Percentiles rank a stretch among this genome's conserved stretches.
Conservation (phyloP, 2,888 invertebrate genomes). For the Arctia plantaginis region DNA sequence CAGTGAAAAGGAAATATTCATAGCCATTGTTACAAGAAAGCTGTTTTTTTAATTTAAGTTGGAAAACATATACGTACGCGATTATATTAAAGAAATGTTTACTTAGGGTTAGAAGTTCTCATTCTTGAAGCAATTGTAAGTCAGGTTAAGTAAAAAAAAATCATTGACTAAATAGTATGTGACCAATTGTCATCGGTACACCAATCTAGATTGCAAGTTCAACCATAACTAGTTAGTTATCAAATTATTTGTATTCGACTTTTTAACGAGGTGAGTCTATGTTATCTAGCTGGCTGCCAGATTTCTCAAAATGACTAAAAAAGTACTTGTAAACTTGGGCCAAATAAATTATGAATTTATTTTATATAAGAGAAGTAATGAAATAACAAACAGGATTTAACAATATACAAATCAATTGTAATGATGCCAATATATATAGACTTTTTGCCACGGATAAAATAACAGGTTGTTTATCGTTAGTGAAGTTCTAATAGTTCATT, state of each 20-base stretch:
- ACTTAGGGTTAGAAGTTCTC: not conserved
- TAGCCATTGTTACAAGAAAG: slow-evolving; percentile 14
- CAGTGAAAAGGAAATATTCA: slow-evolving; percentile 18
- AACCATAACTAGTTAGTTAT: no score
- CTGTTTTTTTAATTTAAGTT: slow-evolving; percentile 8
- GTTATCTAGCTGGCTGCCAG: no score
- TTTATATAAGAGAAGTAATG: no score
- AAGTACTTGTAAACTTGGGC: no score
- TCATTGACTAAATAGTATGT: not conserved
- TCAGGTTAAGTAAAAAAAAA: not conserved
- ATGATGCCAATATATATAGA: not conserved
- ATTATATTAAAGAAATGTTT: not conserved
- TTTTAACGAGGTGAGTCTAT: no score
- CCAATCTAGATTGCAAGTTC: no score
- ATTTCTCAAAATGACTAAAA: no score
- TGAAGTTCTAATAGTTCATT: no score
- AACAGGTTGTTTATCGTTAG: not conserved
- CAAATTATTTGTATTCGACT: no score
- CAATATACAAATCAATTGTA: no score
- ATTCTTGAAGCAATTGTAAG: not conserved
- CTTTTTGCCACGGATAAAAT: not conserved
- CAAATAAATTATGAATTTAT: no score
- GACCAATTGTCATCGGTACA: not conserved
- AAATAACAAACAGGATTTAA: no score
- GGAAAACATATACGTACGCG: slow-evolving; percentile 1